phyloP scores from a whole-genome alignment of 2,113 vertebrate species.

The Cygnus buccinator region DNA sequence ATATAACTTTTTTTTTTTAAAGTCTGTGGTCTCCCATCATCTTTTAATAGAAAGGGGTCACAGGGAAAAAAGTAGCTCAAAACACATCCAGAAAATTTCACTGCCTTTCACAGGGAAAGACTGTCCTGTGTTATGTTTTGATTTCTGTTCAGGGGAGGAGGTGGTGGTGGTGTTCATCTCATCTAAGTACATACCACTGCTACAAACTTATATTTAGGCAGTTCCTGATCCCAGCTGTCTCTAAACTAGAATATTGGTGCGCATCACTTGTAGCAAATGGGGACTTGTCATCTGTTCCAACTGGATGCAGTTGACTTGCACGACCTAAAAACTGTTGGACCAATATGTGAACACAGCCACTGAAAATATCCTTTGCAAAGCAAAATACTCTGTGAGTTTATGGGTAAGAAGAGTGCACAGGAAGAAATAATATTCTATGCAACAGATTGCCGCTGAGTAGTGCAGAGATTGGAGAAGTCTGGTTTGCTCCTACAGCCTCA shows the following conservation, averaged over 20 bases:
- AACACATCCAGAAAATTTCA: background rate
- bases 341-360: background rate
- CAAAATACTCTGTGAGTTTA: background rate
- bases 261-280: background rate
- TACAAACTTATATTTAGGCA: background rate
- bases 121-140: background rate
- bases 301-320: background rate
- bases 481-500: background rate
- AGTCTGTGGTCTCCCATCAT: background rate
- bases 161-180: background rate
- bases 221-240: background rate
- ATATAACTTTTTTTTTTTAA: background rate
- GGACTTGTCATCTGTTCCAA: background rate
- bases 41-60: background rate
- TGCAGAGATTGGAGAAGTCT: background rate
- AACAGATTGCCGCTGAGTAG: background rate
- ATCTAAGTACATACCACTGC: background rate
- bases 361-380: background rate
- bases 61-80: background rate
- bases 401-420: background rate
- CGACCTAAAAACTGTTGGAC: fast-evolving
- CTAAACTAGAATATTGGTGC: background rate
- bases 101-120: background rate
- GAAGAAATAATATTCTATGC: background rate
- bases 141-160: background rate